Evolutionary conservation across 2,888 invertebrate species (phyloP), one percentile per base, ranked within the genome.

Genomic region (Tenthredo scrophulariae): DNA sequence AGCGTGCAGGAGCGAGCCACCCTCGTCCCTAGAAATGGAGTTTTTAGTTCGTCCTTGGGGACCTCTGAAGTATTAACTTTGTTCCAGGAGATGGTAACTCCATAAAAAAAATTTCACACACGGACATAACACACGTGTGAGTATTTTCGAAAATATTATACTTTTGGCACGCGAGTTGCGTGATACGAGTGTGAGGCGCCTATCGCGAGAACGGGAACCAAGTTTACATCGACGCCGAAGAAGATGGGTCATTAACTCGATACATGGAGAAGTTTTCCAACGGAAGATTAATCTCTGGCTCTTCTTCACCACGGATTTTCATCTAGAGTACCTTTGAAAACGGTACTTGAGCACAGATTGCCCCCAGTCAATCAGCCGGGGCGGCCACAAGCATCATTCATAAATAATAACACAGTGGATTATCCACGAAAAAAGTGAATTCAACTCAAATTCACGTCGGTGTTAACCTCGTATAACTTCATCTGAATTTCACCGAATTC

Each of bases 21-120:
- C 33, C 50, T 77, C 77, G 77, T 33, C 77, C 77, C 77, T 62
- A 88, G 87, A 86, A 88, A 88, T 87, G 87, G 87, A 88, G 87
- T 88, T 88, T 88, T 87, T 80, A 80, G 80, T 80, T 80, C 26
- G 50, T 67, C 84, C 65, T 87, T 80, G 43, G 86, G 86, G 88
- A 88, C 87, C 88, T 88, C 85, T 86, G 84, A 87, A 88, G 89
- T 89, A 89, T 89, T 89, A 89, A 89, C 87, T 87, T 87, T 86
- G 87, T 88, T 87, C 85, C 87, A 86, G 87, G 88, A 87, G 88
- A 87, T 87, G 87, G 80, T 80, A 50, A 62, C 86, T 87, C 87
- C 86, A 86, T 88, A 88, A 88, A 88, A 88, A 89, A 87, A 87
- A 87, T 54, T 79, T 10, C n/a, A 62, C 80, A 37, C 80, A 22